Evolutionary conservation across 2,888 invertebrate genomes (phyloP).

Genomic region (Dynastes maya): DNA sequence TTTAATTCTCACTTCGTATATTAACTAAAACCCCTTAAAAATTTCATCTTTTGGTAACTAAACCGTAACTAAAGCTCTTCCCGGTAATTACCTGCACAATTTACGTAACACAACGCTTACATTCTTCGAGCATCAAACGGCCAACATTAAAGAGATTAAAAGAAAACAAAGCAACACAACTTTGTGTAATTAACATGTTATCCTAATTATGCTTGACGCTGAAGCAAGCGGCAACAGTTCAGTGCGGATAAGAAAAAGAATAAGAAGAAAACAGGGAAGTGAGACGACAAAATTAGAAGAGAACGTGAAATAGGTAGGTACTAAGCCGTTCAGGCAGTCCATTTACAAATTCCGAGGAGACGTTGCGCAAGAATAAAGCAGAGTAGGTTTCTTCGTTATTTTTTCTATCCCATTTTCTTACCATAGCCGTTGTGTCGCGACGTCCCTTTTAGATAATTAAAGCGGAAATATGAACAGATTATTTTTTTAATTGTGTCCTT

Average conservation of each 20-base stretch:
- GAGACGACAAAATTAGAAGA: too few species aligned
- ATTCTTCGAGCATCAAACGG: neutral
- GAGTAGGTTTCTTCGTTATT: constrained; percentile 12
- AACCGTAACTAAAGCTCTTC: too few species aligned
- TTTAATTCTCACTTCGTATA: too few species aligned
- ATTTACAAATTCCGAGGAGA: constrained; percentile 28
- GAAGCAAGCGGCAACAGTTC: too few species aligned
- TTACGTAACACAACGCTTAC: neutral
- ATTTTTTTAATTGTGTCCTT: constrained; percentile 37
- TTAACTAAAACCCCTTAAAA: too few species aligned
- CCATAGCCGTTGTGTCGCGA: neutral
- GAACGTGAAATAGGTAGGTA: neutral
- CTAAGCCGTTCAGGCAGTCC: constrained; percentile 24
- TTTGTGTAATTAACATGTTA: constrained; percentile 5
- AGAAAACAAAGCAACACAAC: constrained; percentile 4
- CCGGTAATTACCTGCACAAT: too few species aligned
- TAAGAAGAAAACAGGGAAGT: neutral
- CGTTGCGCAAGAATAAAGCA: constrained; percentile 1
- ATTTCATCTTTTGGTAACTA: too few species aligned
- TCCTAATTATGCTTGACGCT: constrained; percentile 14
- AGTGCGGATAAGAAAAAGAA: neutral
- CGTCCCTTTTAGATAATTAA: constrained; percentile 22
- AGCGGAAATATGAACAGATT: constrained; percentile 27
- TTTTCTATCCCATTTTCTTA: neutral
- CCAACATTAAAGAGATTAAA: constrained; percentile 1